phyloP scores from a whole-genome alignment of 2,888 invertebrate species.

The Tinea pellionella region DNA sequence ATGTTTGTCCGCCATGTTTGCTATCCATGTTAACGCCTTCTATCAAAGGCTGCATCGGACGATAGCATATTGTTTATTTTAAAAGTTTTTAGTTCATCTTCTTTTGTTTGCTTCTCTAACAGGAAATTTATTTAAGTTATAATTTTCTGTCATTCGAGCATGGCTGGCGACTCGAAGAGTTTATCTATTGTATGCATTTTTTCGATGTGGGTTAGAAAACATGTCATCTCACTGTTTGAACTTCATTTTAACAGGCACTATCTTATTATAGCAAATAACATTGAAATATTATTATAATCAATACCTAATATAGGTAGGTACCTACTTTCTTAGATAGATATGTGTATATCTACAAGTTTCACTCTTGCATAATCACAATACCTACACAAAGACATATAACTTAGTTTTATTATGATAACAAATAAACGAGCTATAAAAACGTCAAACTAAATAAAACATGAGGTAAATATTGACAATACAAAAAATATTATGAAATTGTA shows the following conservation, averaged over 20 bases:
- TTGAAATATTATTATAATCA: neutral
- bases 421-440: neutral
- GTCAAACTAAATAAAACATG: neutral
- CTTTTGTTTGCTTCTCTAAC: slow-evolving; percentile 56
- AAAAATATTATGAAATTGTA: neutral
- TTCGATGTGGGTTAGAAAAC: slow-evolving; percentile 29
- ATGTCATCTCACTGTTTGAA: slow-evolving; percentile 41
- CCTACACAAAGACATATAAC: too few relatives aligned
- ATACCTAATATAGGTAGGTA: neutral
- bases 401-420: neutral
- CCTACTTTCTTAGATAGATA: neutral
- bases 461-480: neutral
- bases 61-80: slow-evolving; percentile 43
- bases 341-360: neutral
- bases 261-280: neutral
- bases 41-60: slow-evolving; percentile 55
- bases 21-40: slow-evolving; percentile 47
- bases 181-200: slow-evolving; percentile 31
- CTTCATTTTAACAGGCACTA: slow-evolving; percentile 20
- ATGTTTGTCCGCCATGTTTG: slow-evolving; percentile 25
- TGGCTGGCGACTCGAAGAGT: slow-evolving; percentile 36
- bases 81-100: slow-evolving; percentile 42
- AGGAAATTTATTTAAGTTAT: slow-evolving; percentile 67
- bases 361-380: too few relatives aligned
- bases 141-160: slow-evolving; percentile 58